Conservation (phyloP, 2,797 vertebrate species). For the Staurois parvus region DNA sequence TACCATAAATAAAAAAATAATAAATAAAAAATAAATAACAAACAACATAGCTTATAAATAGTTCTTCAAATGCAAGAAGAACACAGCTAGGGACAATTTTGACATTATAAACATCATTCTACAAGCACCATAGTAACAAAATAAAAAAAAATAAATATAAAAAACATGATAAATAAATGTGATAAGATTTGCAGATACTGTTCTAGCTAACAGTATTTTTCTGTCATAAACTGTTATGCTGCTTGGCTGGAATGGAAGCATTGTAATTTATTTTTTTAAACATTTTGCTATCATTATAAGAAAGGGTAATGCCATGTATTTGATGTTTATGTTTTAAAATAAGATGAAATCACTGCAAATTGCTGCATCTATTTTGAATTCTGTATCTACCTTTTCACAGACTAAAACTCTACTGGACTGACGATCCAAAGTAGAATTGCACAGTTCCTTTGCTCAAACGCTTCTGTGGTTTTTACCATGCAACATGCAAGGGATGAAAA, state of each 20-base stretch:
- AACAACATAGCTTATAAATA: not conserved
- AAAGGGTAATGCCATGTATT: not conserved
- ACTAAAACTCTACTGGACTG: too few relatives aligned
- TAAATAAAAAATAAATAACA: slow-evolving; percentile 42
- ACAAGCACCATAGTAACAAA: slow-evolving; percentile 12
- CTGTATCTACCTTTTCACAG: too few relatives aligned
- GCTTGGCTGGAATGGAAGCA: not conserved
- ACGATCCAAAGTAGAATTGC: not conserved
- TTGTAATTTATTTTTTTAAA: not conserved
- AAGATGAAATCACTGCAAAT: too few relatives aligned
- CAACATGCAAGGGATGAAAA: not conserved
- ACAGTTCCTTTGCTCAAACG: not conserved
- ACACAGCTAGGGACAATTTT: not conserved
- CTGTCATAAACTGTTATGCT: not conserved
- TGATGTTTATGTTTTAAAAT: too few relatives aligned
- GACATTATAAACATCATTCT: not conserved
- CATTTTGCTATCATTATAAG: not conserved
- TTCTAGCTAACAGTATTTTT: not conserved
- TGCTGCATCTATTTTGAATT: too few relatives aligned
- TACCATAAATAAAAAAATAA: slow-evolving; percentile 39
- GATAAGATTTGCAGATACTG: not conserved
- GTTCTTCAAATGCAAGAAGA: not conserved
- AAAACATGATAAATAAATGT: slow-evolving; percentile 25
- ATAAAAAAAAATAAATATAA: slow-evolving; percentile 51
- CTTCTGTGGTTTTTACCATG: not conserved